These are phyloP conservation scores for Drosophila infuscata DNA, from an alignment of 2,888 invertebrate genomes.

Conservation along the genomic window DNA sequence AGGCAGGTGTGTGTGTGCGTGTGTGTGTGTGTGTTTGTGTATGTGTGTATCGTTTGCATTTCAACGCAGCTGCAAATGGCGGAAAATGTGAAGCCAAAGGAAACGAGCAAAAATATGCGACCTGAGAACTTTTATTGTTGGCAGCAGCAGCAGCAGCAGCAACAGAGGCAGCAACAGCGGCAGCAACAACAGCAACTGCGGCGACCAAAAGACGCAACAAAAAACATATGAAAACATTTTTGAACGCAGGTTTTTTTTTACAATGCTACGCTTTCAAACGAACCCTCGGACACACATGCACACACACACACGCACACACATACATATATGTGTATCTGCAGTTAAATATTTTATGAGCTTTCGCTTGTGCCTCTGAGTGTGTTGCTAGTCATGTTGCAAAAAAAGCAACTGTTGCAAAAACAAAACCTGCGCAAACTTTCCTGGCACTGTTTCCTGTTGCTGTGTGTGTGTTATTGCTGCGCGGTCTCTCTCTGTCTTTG, in stretches of 20 bases:
- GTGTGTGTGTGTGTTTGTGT: conserved; percentile 16
- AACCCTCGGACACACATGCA: conserved; percentile 21
- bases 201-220: conserved; percentile 23
- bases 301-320: neutral
- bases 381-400: conserved; percentile 58
- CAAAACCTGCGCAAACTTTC: conserved; percentile 57
- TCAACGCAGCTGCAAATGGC: conserved; percentile 67
- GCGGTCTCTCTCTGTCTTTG: neutral
- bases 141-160: conserved; percentile 28
- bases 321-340: conserved; percentile 22
- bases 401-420: conserved; percentile 2
- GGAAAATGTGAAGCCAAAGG: conserved; percentile 62
- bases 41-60: conserved; percentile 48
- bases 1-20: conserved; percentile 17
- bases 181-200: conserved; percentile 4
- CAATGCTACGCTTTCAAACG: conserved; percentile 56
- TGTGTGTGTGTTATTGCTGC: conserved; percentile 54
- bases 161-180: conserved; percentile 1
- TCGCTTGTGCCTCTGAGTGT: conserved; percentile 24
- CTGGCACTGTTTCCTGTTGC: conserved; percentile 44
- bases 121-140: conserved; percentile 56
- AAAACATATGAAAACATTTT: conserved; percentile 39
- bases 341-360: conserved; percentile 66
- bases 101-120: conserved; percentile 34
- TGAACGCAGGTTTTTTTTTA: conserved; percentile 50